Base-by-base conservation (phyloP, 2,797 vertebrate genomes). In the Phataginus tricuspis region DNA sequence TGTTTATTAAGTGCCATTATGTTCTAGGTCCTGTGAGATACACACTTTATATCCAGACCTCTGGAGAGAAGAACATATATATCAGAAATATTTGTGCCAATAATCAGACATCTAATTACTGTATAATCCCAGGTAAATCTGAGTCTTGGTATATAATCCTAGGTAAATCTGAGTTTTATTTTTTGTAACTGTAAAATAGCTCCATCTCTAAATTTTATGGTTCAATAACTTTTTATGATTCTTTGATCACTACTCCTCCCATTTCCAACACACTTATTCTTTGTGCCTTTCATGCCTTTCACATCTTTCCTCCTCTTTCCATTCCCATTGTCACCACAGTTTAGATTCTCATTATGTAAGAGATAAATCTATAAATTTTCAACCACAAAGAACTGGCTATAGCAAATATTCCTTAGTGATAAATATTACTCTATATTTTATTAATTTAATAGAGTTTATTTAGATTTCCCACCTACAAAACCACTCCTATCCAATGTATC, bases 1-100 rank as follows among this genome's bases (percentile, higher is more conserved):
- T 79, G 91, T 45, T 82, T 82, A 66, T 61, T 91, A 84, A 57
- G 27, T 92, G 71, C 25, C 39, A 61, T 79, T 89, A 92, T 85
- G 42, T 85, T 21, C n/a, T 68, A 75, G 92, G 25, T 15, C 14
- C 34, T 79, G 27, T 79, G 74, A 93, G 18, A 75, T 29, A 92
- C 2, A 53, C 13, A 64, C 34, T 72, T 89, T 84, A 68, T 63
- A 61, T 42, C 6, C 27, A 80, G 29, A 63, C 25, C 77, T 87
- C 69, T 87, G 57, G 27, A 87, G 34, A 90, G 25, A 92, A 31
- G 42, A 69, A 51, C 23, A 64, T 63, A 64, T 9, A 7, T 80
- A 68, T 19, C 16, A 61, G 34, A 79, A 80, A 80, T 77, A 86
- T n/a, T 72, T 85, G 12, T 74, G 37, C 34, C 11, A 86, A 64